Base-by-base conservation (phyloP, 2,113 vertebrate genomes). In the Prionailurus viverrinus region DNA sequence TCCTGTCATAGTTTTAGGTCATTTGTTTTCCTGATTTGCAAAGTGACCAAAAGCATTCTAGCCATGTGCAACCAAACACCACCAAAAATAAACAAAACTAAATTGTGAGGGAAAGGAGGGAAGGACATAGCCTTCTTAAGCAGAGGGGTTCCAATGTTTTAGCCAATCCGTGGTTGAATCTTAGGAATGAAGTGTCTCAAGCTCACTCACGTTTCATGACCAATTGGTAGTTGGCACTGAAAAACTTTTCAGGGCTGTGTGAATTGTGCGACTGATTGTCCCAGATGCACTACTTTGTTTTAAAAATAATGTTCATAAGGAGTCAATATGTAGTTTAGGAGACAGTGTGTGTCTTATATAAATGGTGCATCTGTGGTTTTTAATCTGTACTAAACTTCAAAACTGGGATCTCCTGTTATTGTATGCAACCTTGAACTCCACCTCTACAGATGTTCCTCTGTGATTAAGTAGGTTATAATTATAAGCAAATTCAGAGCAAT, bases 251-350 rank as follows among this genome's bases (percentile, higher is more conserved):
- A 99, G 99, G 99, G 99, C 98, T 99, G 99, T 98, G 99, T 99
- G 99, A 98, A 99, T 99, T 99, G 99, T 99, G 98, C 98, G 99
- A 99, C 99, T 99, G 99, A 99, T 99, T 99, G 99, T 99, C 99
- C 99, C 99, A 99, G 99, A 99, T 99, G 99, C 99, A 99, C 99
- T 99, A 99, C 99, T 99, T 99, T 99, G 99, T 99, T 99, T 99
- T 99, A 99, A 99, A 98, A 98, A 99, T 99, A 99, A 99, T 99
- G 99, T 99, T 99, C 99, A 99, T 99, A 99, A 99, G 99, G 99
- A 99, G 99, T 99, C 99, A 99, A 99, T 99, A 99, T 99, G 99
- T 99, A 99, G 99, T 99, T 99, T 99, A 99, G 99, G 99, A 99
- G 99, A 99, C 99, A 99, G 99, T 99, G 99, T 99, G 99, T 99